Base-by-base conservation (phyloP, 2,888 invertebrate species). In the Amblyteles armatorius region DNA sequence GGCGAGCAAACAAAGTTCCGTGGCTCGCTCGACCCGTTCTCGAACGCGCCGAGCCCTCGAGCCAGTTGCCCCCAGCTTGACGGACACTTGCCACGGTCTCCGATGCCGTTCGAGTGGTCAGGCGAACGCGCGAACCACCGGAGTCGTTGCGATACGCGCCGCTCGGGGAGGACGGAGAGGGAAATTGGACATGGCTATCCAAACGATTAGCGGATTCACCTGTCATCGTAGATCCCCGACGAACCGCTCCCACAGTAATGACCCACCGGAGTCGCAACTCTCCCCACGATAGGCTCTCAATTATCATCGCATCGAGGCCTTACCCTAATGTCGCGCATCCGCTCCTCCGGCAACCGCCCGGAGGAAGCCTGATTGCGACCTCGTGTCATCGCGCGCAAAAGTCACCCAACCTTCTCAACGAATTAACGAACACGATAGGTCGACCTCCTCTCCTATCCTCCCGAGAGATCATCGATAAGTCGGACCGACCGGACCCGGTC, bases 191-290 rank as follows among this genome's bases (percentile, higher is more conserved):
- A 80, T 81, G 86, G 84, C 88, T 87, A 88, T 90, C 44, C 91
- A 90, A 91, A 91, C 92, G 92, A 91, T 93, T 92, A 92, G 90
- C 90, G 90, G 90, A 91, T 92, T 88, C 92, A 92, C 93, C 91
- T 93, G 93, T 93, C 93, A 90, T 92, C 92, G 89, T 90, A 89
- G 89, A 91, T 92, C 86, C 89, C 72, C 73, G 22, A 57, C 88
- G 88, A 79, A 91, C 93, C 93, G 89, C 93, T 91, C 93, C 92
- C 88, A 86, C 87, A 84, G 55, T 55, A 63, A 73, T 84, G 67
- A 73, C 40, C 55, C 29, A 44, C 52, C 19, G 57, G 52, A 63
- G 55, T 79, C 57, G 76, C 65, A 65, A 67, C 52, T 52, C n/a
- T 7, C 26, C 22, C 29, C 65, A 63, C 83, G 86, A 85, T 57